Conservation (phyloP, 2,888 invertebrate species). For the Arenicola marina region DNA sequence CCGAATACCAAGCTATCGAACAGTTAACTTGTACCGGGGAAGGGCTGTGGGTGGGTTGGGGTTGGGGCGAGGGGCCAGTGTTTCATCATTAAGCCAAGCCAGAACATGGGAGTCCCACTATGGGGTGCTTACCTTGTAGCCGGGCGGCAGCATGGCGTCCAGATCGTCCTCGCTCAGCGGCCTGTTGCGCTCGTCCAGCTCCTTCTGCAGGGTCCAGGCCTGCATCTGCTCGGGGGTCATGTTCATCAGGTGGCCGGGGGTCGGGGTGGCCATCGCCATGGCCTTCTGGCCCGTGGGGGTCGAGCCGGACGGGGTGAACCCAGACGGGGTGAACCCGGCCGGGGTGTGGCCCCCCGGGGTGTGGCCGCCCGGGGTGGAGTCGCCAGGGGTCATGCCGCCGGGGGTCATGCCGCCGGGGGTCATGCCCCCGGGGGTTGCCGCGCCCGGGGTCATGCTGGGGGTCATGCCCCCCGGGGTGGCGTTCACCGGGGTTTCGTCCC, state of each 20-base stretch:
- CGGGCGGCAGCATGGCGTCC: slow-evolving; percentile 96
- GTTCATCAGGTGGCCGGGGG: slow-evolving; percentile 91
- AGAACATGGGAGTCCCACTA: too few species aligned
- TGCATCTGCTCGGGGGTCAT: slow-evolving; percentile 99
- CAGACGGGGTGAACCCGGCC: slow-evolving; percentile 46
- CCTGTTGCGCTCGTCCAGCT: slow-evolving; percentile 96
- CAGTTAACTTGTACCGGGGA: too few species aligned
- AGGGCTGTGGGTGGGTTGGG: too few species aligned
- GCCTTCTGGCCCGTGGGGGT: slow-evolving; percentile 76
- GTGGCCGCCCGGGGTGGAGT: slow-evolving; percentile 45
- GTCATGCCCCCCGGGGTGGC: slow-evolving; percentile 62
- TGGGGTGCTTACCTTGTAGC: slow-evolving; percentile 84
- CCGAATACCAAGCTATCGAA: too few species aligned
- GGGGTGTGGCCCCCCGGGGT: slow-evolving; percentile 43
- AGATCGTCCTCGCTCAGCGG: slow-evolving; percentile 96
- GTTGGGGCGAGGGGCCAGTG: too few species aligned
- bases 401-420: slow-evolving; percentile 48
- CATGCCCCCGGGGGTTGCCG: slow-evolving; percentile 50
- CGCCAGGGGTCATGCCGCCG: slow-evolving; percentile 38
- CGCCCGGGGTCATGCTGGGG: slow-evolving; percentile 36
- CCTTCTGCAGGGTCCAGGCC: slow-evolving; percentile 96
- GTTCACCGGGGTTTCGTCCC: slow-evolving; percentile 95
- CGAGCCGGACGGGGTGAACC: slow-evolving; percentile 57
- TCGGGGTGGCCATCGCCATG: slow-evolving; percentile 98
- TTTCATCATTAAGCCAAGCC: too few species aligned